Evolutionary conservation across 1,140 invertebrate species (phyloP).

Genomic region (Alviniconcha marisindica): DNA sequence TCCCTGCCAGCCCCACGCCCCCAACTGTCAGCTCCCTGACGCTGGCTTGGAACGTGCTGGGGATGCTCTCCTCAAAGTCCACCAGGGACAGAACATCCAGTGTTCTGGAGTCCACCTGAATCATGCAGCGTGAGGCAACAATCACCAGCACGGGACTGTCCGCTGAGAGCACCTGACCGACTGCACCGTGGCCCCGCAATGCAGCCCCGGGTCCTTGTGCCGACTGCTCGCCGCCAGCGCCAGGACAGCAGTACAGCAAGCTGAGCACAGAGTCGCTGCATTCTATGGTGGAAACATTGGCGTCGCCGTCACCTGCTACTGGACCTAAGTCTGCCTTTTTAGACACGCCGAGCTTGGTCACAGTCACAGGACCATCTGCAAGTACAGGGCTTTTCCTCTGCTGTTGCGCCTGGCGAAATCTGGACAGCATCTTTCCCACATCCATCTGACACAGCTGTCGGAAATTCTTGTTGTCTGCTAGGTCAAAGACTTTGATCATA

Average conservation of each 20-base stretch:
- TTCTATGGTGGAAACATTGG: neutral
- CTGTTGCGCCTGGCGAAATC: slow-evolving; percentile 41
- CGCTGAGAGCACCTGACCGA: slow-evolving; percentile 50
- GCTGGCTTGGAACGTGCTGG: neutral
- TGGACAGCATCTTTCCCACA: slow-evolving; percentile 59
- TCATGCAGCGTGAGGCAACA: slow-evolving; percentile 62
- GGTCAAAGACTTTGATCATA: slow-evolving; percentile 68
- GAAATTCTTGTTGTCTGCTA: slow-evolving; percentile 72
- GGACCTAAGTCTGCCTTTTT: slow-evolving; percentile 44
- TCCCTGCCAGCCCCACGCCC: slow-evolving; percentile 53
- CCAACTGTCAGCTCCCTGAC: slow-evolving; percentile 42
- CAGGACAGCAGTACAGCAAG: slow-evolving; percentile 56
- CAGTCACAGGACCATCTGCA: slow-evolving; percentile 58
- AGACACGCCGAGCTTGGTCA: slow-evolving; percentile 64
- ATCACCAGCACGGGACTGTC: slow-evolving; percentile 61
- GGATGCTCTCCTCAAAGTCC: slow-evolving; percentile 50
- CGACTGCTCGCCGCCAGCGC: neutral
- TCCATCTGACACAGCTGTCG: slow-evolving; percentile 68
- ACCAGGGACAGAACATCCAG: slow-evolving; percentile 56
- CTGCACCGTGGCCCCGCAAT: slow-evolving; percentile 27
- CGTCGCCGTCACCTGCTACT: neutral
- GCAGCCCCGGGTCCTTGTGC: too few relatives aligned
- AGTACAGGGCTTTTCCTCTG: slow-evolving; percentile 25
- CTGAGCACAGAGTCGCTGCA: slow-evolving; percentile 53
- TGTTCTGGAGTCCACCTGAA: slow-evolving; percentile 70